Evolutionary conservation across 2,888 invertebrate species (phyloP).

Genomic region (Mythimna albipuncta): DNA sequence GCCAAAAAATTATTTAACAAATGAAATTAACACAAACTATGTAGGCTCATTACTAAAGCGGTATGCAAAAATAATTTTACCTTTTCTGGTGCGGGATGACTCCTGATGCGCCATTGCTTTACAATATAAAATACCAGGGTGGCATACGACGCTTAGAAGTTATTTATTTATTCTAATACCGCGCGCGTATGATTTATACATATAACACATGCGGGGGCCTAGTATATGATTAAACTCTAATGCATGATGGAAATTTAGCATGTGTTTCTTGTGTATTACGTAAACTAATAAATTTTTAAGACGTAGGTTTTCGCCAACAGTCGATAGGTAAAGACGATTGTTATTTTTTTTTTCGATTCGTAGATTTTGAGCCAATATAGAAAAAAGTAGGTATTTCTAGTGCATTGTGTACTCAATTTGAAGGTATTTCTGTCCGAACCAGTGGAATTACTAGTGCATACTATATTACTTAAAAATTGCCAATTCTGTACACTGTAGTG

Average conservation of each 20-base stretch:
- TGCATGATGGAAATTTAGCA: not conserved
- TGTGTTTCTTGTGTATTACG: no score
- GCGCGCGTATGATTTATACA: not conserved
- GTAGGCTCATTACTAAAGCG: not conserved
- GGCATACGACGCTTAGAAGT: slow-evolving; percentile 3
- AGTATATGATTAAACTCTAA: not conserved
- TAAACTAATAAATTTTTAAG: no score
- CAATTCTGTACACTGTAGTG: not conserved
- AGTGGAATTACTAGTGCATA: slow-evolving; percentile 20
- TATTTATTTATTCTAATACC: not conserved
- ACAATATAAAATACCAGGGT: slow-evolving; percentile 37
- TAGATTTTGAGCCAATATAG: no score
- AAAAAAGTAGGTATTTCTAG: no score
- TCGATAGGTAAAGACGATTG: no score
- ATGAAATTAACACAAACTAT: not conserved
- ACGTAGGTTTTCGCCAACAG: no score
- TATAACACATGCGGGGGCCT: no score
- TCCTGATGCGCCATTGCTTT: slow-evolving; percentile 32
- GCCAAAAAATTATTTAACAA: not conserved
- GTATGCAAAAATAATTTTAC: not conserved
- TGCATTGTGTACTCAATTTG: not conserved
- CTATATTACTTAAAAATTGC: slow-evolving; percentile 1
- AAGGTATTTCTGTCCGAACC: not conserved
- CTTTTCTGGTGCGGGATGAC: not conserved
- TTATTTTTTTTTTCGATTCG: no score